Evolutionary conservation across 37 sponge, comb jelly and placozoan genomes (phyloP), one percentile per base, ranked within the genome.

Genomic region (Geodia barretti): DNA sequence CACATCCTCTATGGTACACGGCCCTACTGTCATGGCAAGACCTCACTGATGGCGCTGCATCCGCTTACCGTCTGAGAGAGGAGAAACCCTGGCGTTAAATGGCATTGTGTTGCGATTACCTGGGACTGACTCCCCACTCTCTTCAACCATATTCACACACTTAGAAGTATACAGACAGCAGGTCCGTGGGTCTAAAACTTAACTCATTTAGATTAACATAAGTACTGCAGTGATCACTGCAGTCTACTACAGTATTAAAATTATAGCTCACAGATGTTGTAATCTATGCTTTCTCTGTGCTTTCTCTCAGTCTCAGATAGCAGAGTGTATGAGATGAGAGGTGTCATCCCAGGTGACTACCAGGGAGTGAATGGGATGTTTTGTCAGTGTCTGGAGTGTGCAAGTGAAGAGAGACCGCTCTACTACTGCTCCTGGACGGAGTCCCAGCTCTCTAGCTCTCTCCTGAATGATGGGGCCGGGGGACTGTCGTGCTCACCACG

Each of bases 401-500:
- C 85, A 29, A 67, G 32, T 5, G 7, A 30, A 24, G 70, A 83
- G 7, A 84, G 62, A 24, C 92, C 84, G 30, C 67, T 87, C 72
- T 84, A 60, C 39, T 30, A 92, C 1, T 86, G 91, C 43, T 33
- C 92, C 29, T 93, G 92, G 81, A 86, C 85, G 32, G 80, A 92
- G 19, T 93, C 91, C 61, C 86, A 85, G 69, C 81, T 95, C 3
- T 84, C 89, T 28, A 64, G 78, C 0, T 60, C n/a, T n/a, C n/a
- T n/a, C n/a, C n/a, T n/a, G n/a, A 83, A 84, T 31, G 87, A 91
- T 60, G 95, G 87, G 26, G 93, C 85, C 20, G 60, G 58, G 4
- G 84, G 90, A 29, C 59, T 91, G 75, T 91, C 90, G 4, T 95
- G 95, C 93, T 68, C 92, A 0, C 95, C 95, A 19, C 39, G 42